phyloP scores from a whole-genome alignment of 2,797 vertebrate genomes.

The Danionella dracula region DNA sequence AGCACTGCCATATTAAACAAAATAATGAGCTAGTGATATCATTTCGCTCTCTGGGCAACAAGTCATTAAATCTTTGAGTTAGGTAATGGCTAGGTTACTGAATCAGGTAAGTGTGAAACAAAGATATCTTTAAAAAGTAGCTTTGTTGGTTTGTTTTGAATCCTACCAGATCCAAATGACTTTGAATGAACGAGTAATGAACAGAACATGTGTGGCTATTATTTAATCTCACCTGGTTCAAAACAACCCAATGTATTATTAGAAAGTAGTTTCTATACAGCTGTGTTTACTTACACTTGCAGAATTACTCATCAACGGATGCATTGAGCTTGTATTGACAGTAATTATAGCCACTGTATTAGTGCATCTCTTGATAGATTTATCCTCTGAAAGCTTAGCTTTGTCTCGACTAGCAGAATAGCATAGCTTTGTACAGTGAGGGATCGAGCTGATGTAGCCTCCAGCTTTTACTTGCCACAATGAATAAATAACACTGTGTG shows the following conservation, averaged over 20 bases:
- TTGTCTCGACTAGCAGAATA: constrained; percentile 7
- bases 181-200: too few relatives aligned
- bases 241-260: too few relatives aligned
- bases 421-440: not conserved
- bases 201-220: too few relatives aligned
- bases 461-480: constrained; percentile 10
- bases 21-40: not conserved
- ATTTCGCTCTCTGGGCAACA: constrained; percentile 31
- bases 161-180: too few relatives aligned
- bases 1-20: constrained; percentile 1
- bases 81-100: too few relatives aligned
- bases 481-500: constrained; percentile 19
- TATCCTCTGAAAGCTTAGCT: not conserved
- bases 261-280: too few relatives aligned
- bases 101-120: constrained; percentile 48
- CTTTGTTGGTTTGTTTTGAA: too few relatives aligned
- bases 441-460: not conserved
- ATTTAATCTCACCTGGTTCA: too few relatives aligned
- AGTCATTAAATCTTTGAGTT: constrained; percentile 4
- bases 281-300: not conserved
- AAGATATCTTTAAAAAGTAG: too few relatives aligned
- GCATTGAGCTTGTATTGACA: not conserved
- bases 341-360: not conserved
- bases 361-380: not conserved
- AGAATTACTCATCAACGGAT: not conserved